phyloP scores from a whole-genome alignment of 2,113 vertebrate genomes.

The Acrocephalus arundinaceus region DNA sequence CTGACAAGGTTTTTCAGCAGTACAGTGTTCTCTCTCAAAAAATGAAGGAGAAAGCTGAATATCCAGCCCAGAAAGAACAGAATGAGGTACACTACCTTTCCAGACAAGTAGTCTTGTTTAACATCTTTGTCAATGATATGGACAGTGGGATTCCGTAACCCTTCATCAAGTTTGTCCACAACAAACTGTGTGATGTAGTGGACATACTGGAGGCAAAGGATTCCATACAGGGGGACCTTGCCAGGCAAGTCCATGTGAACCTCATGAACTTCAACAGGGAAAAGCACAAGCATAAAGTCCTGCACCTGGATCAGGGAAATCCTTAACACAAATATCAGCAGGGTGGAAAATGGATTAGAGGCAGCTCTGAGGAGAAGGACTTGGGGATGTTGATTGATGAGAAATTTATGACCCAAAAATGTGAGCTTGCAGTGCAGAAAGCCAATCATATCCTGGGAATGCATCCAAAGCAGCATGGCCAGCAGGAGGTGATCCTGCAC shows the following conservation, averaged over 20 bases:
- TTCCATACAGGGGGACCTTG: not conserved
- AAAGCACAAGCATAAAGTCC: not conserved
- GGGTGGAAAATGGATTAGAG: not conserved
- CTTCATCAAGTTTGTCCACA: not conserved
- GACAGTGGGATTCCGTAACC: not conserved
- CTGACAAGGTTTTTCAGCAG: slow-evolving; percentile 44
- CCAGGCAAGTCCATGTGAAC: not conserved
- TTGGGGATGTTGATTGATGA: not conserved
- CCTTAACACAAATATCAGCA: fast-evolving
- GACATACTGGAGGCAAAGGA: not conserved
- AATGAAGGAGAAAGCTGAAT: slow-evolving; percentile 8
- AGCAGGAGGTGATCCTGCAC: not conserved
- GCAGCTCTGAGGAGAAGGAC: not conserved
- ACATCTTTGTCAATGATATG: not conserved
- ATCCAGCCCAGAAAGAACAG: not conserved
- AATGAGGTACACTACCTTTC: slow-evolving; percentile 1
- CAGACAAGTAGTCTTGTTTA: not conserved
- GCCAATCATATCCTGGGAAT: not conserved
- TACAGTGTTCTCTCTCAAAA: not conserved
- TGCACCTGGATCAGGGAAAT: not conserved
- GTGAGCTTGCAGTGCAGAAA: not conserved
- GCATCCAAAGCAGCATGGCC: not conserved
- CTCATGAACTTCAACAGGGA: not conserved
- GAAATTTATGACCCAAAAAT: not conserved
- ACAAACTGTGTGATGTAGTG: not conserved